These are phyloP conservation scores for Hemibagrus wyckioides DNA, from an alignment of 2,113 vertebrate species.

Conservation along the genomic window DNA sequence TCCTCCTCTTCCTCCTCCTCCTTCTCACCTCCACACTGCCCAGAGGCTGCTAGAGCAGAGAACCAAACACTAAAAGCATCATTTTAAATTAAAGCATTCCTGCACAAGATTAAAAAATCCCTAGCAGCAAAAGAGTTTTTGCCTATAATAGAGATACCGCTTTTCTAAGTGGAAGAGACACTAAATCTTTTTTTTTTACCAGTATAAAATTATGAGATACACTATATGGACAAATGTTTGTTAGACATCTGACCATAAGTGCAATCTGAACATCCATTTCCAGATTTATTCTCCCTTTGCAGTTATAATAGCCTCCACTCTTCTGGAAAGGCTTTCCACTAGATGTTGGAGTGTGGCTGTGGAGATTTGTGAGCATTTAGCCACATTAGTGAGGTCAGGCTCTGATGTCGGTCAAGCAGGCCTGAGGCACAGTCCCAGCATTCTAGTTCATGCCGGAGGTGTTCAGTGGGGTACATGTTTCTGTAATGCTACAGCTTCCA, in stretches of 20 bases:
- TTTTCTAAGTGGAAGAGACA: neutral
- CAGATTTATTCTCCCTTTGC: too few species aligned
- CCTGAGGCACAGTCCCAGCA: neutral
- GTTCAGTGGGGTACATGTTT: neutral
- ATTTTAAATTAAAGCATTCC: neutral
- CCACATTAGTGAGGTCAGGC: neutral
- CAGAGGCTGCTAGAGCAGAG: neutral
- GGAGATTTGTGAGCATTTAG: neutral
- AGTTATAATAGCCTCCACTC: neutral
- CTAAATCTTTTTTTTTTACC: neutral
- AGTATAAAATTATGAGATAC: neutral
- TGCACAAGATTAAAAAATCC: slow-evolving; percentile 9
- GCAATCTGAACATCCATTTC: neutral
- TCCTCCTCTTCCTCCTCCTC: neutral
- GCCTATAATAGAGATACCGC: neutral
- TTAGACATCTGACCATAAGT: neutral
- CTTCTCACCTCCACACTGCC: neutral
- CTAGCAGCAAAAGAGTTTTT: neutral
- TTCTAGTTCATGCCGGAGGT: neutral
- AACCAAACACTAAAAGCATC: neutral
- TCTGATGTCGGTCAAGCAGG: neutral
- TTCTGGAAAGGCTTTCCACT: neutral
- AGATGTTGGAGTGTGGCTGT: neutral
- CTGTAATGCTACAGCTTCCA: neutral
- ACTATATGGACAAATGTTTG: neutral